A percentile compares a stretch with the other conserved stretches of the same genome.
These are phyloP conservation scores for Stichodactyla helianthus DNA, from an alignment of 64 coral and sea anemone genomes.

Conservation along the genomic window DNA sequence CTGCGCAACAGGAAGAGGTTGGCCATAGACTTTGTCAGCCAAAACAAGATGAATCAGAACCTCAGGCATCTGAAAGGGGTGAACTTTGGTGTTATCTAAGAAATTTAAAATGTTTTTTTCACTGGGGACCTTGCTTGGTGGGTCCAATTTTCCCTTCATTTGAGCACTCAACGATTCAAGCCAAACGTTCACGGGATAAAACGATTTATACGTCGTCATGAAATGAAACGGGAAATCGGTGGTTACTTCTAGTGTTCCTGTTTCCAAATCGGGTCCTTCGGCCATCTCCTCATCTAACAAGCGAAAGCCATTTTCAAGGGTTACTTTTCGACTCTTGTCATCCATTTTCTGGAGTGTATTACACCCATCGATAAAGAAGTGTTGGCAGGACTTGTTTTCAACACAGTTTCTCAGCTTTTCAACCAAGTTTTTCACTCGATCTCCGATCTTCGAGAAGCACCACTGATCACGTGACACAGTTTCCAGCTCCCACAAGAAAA, in stretches of 20 bases:
- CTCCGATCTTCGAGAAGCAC: constrained; percentile 18
- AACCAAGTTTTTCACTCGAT: constrained; percentile 40
- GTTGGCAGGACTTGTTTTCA: constrained; percentile 32
- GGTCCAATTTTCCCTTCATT: constrained; percentile 39
- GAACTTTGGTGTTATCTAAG: constrained; percentile 30
- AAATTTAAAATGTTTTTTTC: constrained; percentile 20
- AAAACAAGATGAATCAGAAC: constrained; percentile 52
- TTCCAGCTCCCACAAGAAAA: constrained; percentile 47
- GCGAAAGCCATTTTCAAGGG: constrained; percentile 34
- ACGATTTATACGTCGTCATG: constrained; percentile 50
- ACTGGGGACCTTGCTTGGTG: constrained; percentile 30
- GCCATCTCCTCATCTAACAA: constrained; percentile 45
- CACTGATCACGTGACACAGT: constrained; percentile 33
- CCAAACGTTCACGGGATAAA: constrained; percentile 40
- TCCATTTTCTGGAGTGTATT: constrained; percentile 53
- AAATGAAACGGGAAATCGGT: constrained; percentile 37
- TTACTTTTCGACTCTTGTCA: constrained; percentile 24
- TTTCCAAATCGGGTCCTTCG: constrained; percentile 30
- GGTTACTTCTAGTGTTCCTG: constrained; percentile 17
- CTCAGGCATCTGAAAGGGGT: constrained; percentile 49
- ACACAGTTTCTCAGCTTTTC: constrained; percentile 44
- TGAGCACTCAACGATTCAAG: constrained; percentile 47
- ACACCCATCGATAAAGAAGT: constrained; percentile 30
- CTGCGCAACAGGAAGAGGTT: constrained; percentile 16
- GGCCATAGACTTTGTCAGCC: constrained; percentile 23